Conservation (phyloP, 2,888 invertebrate species). For the Drosophila mimica region DNA sequence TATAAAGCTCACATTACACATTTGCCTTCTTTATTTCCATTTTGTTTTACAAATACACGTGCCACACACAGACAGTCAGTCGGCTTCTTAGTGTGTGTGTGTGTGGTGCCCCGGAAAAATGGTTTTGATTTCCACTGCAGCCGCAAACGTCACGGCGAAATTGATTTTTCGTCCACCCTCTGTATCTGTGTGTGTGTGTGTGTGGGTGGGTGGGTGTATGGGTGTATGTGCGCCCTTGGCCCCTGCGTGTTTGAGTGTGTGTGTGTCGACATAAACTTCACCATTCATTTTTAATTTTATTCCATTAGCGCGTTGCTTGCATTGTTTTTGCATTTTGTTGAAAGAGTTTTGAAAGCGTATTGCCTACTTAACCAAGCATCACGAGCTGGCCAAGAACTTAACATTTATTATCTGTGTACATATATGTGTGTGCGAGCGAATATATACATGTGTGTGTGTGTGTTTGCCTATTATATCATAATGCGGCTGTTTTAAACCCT, state of each 20-base stretch:
- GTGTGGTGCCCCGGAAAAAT: conserved; percentile 10
- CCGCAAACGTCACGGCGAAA: conserved; percentile 36
- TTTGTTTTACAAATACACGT: conserved; percentile 36
- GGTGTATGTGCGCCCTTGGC: conserved; percentile 12
- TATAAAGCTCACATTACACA: conserved; percentile 15
- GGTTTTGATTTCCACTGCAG: conserved; percentile 39
- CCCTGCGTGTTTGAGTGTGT: conserved; percentile 37
- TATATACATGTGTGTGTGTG: not conserved
- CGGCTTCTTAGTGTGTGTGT: conserved; percentile 17
- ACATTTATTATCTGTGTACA: not conserved
- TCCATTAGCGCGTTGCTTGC: conserved; percentile 10
- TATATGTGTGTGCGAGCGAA: conserved; percentile 4
- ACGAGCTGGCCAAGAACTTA: conserved; percentile 29
- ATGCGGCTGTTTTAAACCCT: conserved; percentile 2
- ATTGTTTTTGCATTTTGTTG: conserved; percentile 27
- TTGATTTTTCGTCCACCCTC: conserved; percentile 64
- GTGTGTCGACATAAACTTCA: conserved; percentile 50
- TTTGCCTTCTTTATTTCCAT: not conserved
- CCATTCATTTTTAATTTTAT: conserved; percentile 30
- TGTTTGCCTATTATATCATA: conserved; percentile 26
- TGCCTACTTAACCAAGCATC: conserved; percentile 8
- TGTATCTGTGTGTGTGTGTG: conserved; percentile 12
- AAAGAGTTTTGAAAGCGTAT: conserved; percentile 19
- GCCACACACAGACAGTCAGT: conserved; percentile 21
- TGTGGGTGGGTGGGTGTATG: conserved; percentile 14